phyloP scores from a whole-genome alignment of 2,797 vertebrate genomes.

The Mycteria americana region DNA sequence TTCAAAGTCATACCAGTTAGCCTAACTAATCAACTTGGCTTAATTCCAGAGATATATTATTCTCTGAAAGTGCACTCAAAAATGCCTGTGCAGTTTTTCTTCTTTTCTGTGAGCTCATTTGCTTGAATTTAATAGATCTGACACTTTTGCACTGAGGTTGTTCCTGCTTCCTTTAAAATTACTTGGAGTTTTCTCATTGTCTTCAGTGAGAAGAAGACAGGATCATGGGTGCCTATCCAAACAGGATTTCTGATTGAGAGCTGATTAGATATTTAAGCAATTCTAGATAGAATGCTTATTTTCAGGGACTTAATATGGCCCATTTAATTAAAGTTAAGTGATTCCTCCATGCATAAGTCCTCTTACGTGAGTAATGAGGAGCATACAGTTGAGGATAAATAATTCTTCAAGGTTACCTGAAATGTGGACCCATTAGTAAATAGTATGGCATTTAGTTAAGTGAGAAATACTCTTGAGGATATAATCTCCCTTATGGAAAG shows the following conservation, averaged over 20 bases:
- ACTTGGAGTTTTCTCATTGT: neutral
- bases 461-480: constrained; percentile 29
- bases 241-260: constrained; percentile 57
- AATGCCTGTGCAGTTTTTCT: neutral
- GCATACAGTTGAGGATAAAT: constrained; percentile 59
- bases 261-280: constrained; percentile 69
- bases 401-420: constrained; percentile 65
- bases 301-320: constrained; percentile 67
- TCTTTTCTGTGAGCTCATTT: neutral
- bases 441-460: constrained; percentile 25
- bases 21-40: neutral
- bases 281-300: constrained; percentile 9
- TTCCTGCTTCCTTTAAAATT: neutral
- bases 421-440: constrained; percentile 53
- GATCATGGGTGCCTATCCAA: constrained; percentile 28
- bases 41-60: neutral
- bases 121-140: neutral
- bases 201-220: neutral
- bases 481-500: neutral
- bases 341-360: constrained; percentile 59
- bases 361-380: constrained; percentile 60
- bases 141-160: neutral
- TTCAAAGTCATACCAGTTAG: neutral
- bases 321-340: constrained; percentile 70
- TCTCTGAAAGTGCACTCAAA: neutral